Base-by-base conservation (phyloP, 2,797 vertebrate genomes). In the Argentina silus region DNA sequence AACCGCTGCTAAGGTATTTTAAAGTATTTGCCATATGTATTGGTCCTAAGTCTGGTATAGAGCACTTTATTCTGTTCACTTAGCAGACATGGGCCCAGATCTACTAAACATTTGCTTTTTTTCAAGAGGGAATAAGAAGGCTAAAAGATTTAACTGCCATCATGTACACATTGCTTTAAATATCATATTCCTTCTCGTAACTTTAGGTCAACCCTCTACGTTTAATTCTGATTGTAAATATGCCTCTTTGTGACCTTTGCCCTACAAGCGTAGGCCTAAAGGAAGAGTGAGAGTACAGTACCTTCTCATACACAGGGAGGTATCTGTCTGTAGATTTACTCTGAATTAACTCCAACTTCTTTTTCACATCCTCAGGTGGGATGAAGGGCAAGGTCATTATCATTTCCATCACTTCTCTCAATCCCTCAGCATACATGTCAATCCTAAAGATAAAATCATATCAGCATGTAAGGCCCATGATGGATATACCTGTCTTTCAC, bases 241-340 rank as follows among this genome's bases (percentile, higher is more conserved):
- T 36, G 27, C 27, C 27, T 36, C 27, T 36, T 36, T 36, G 27
- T 36, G 27, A 36, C 27, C 27, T 36, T 36, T 36, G 27, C 27
- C 4, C 27, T 4, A 1, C 4, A 36, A 36, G 45, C 21, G 12
- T 50, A 51, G 11, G 21, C 11, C 10, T 36, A 47, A 23, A 59
- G 11, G 3, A 36, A 36, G 27, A 36, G 27, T 36, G 27, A 36
- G 27, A 36, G 27, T 36, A 4, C 7, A 27, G 12, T 85, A 97
- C 97, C 93, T 96, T 96, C 83, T 97, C 95, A 86, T 90, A 97
- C 72, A 94, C 93, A 23, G 95, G 96, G 12, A 98, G 90, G 83
- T 93, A 95, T 75, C 95, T 93, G 4, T 36, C 27, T 51, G 86
- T 90, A 70, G 95, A 94, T 91, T 92, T 94, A 51, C 71, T 87